Conservation (phyloP, 2,888 invertebrate genomes). For the Latheticus oryzae region DNA sequence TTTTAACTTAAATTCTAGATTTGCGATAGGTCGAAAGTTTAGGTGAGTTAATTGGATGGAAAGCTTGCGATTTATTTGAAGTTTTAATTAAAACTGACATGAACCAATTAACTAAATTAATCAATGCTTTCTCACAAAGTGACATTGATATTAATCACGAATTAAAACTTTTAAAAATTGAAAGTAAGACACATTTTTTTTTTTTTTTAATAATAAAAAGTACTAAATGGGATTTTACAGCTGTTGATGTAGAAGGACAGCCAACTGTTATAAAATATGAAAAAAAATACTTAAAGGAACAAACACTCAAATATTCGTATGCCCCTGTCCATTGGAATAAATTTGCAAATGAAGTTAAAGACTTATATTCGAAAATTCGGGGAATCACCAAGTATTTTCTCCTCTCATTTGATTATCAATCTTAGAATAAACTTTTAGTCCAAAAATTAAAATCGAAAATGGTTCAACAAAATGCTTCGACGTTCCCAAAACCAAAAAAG, state of each 20-base stretch:
- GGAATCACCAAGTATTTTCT: constrained; percentile 56
- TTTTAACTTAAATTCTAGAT: constrained; percentile 13
- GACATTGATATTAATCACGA: constrained; percentile 82
- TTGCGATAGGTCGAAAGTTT: constrained; percentile 78
- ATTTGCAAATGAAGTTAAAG: constrained; percentile 56
- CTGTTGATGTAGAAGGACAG: constrained; percentile 71
- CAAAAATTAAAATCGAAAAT: constrained; percentile 63
- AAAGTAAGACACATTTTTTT: constrained; percentile 68
- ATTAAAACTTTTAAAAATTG: constrained; percentile 79
- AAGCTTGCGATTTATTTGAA: constrained; percentile 78
- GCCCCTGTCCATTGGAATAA: constrained; percentile 58
- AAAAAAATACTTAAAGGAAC: constrained; percentile 64
- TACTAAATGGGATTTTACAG: constrained; percentile 66
- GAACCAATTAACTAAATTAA: constrained; percentile 78
- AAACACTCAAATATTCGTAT: constrained; percentile 59
- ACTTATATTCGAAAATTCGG: constrained; percentile 58
- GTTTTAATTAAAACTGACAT: constrained; percentile 82
- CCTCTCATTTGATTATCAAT: constrained; percentile 12
- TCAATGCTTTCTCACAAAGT: constrained; percentile 78
- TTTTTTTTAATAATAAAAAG: constrained; percentile 79
- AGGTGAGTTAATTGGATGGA: constrained; percentile 85
- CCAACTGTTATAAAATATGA: constrained; percentile 68
- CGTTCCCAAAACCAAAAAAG: constrained; percentile 32
- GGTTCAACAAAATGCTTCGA: constrained; percentile 56
- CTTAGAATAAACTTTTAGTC: constrained; percentile 52